Percentiles rank a stretch among this genome's conserved stretches.
Evolutionary conservation across 2,888 invertebrate genomes (phyloP).

Genomic region (Rotaria macrura): DNA sequence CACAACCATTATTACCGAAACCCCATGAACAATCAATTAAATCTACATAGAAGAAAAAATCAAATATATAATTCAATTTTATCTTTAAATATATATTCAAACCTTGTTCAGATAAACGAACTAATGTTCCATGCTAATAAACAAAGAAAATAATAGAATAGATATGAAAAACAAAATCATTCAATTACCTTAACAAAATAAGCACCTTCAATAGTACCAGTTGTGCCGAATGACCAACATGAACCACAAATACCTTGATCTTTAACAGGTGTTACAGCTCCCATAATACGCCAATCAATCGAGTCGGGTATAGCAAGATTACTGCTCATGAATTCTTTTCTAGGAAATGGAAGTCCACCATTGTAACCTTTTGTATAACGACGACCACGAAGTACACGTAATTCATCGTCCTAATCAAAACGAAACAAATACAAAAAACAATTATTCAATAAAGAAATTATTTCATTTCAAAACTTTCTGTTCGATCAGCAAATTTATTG

Average conservation of each 20-base stretch:
- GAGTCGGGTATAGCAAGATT: constrained; percentile 59
- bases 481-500: constrained; percentile 71
- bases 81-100: neutral
- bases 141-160: neutral
- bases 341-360: constrained; percentile 63
- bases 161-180: neutral
- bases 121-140: constrained; percentile 57
- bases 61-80: neutral
- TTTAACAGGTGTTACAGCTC: constrained; percentile 85
- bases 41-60: constrained; percentile 43
- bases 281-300: constrained; percentile 78
- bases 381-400: constrained; percentile 41
- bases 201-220: constrained; percentile 82
- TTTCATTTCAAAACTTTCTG: neutral
- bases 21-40: constrained; percentile 92
- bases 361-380: constrained; percentile 56
- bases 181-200: constrained; percentile 57
- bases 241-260: constrained; percentile 95
- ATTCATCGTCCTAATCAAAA: constrained; percentile 52
- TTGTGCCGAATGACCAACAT: constrained; percentile 90
- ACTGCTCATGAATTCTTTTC: constrained; percentile 44
- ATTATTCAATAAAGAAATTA: neutral
- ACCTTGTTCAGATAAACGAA: constrained; percentile 75
- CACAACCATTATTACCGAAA: constrained; percentile 87
- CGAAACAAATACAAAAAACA: neutral